These are phyloP conservation scores for Phoxinus dragarum DNA, from an alignment of 2,797 vertebrate species.

Conservation along the genomic window DNA sequence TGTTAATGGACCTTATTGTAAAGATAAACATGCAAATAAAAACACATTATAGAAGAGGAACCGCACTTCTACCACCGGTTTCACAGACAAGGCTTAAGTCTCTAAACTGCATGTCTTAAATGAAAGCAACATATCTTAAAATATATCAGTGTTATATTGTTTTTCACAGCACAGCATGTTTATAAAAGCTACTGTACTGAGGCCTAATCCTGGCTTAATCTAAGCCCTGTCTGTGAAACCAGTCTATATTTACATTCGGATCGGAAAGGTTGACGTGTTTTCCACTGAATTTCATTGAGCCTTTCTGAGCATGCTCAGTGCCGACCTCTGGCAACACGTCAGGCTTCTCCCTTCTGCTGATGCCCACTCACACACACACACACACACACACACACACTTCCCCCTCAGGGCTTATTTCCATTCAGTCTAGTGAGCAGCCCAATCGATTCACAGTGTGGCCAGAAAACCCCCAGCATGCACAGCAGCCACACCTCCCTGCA, in stretches of 20 bases:
- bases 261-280: conserved; percentile 12
- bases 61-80: neutral
- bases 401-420: conserved; percentile 81
- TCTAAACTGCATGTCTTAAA: too few relatives aligned
- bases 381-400: conserved; percentile 27
- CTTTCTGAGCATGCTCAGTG: conserved; percentile 76
- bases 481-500: conserved; percentile 34
- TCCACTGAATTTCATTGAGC: neutral
- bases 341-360: conserved; percentile 86
- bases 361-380: conserved; percentile 39
- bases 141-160: too few relatives aligned
- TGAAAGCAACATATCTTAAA: too few relatives aligned
- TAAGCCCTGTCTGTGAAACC: neutral
- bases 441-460: conserved; percentile 84
- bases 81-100: too few relatives aligned
- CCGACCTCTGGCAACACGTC: conserved; percentile 82
- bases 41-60: neutral
- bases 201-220: neutral
- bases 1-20: too few relatives aligned
- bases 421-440: conserved; percentile 88
- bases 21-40: neutral
- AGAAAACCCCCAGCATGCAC: conserved; percentile 22
- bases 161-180: too few relatives aligned
- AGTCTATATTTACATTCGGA: neutral
- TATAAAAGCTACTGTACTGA: too few relatives aligned